Conservation (phyloP, 2,113 vertebrate genomes). For the Coptodon rendalli region DNA sequence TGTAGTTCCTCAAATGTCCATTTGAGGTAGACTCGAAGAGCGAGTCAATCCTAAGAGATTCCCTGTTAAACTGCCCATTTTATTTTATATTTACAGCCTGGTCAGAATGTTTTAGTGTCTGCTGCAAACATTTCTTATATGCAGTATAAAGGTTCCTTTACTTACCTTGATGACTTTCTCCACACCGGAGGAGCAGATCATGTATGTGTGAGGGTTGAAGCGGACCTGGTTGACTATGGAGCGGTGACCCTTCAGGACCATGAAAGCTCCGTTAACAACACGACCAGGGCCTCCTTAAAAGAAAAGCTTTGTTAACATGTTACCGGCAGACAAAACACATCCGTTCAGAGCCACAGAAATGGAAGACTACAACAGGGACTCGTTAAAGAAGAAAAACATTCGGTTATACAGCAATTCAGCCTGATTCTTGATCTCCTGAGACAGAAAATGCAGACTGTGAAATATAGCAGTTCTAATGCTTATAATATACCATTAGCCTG, state of each 20-base stretch:
- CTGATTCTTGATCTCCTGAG: not conserved
- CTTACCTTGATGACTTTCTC: slow-evolving; percentile 99
- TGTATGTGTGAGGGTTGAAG: slow-evolving; percentile 96
- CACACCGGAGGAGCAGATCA: slow-evolving; percentile 98
- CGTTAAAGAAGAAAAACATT: not conserved
- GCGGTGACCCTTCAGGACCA: slow-evolving; percentile 96
- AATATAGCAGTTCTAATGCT: not conserved
- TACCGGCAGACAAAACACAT: not conserved
- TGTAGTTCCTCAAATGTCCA: not conserved
- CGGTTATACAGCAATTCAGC: not conserved
- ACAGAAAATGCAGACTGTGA: not conserved
- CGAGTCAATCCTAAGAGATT: not conserved
- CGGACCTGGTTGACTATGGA: slow-evolving; percentile 99
- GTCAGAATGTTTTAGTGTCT: not conserved
- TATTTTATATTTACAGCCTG: not conserved
- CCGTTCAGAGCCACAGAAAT: not conserved
- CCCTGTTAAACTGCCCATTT: not conserved
- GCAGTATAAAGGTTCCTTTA: not conserved
- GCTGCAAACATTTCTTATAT: not conserved
- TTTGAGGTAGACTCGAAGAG: not conserved
- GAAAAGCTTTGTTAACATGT: not conserved
- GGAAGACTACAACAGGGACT: not conserved
- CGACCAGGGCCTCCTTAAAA: slow-evolving; percentile 84
- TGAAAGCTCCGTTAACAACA: slow-evolving; percentile 95
- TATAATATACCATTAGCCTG: not conserved